Evolutionary conservation across 2,113 vertebrate genomes (phyloP).

Genomic region (Notiomystis cincta): DNA sequence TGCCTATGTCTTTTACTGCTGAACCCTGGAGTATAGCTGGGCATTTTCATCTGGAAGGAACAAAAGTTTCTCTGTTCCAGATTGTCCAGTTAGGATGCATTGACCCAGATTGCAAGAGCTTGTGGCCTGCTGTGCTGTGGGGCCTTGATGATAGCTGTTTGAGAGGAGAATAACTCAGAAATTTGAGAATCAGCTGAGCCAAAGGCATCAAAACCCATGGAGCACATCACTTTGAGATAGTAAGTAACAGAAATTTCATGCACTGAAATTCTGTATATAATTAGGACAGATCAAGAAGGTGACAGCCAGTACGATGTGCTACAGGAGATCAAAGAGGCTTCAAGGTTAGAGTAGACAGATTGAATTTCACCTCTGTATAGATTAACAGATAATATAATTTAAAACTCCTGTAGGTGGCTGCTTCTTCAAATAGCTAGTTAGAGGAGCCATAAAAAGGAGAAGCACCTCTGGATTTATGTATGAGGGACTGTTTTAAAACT

Average conservation of each 20-base stretch:
- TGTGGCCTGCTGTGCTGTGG: neutral
- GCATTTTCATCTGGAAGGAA: neutral
- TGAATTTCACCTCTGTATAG: neutral
- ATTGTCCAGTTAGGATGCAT: neutral
- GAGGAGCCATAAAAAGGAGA: neutral
- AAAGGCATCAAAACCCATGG: neutral
- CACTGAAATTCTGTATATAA: neutral
- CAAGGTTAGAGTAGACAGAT: neutral
- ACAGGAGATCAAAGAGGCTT: conserved; percentile 9
- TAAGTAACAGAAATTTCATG: neutral
- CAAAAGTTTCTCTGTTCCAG: neutral
- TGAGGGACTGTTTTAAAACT: neutral
- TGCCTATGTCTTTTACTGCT: neutral
- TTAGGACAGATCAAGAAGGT: conserved; percentile 17
- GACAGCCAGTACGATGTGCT: neutral
- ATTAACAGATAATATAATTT: conserved; percentile 15
- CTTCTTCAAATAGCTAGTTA: conserved; percentile 6
- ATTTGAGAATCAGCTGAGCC: neutral
- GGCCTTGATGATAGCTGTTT: neutral
- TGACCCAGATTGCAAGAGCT: neutral
- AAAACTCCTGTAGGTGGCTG: neutral
- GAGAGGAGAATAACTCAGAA: neutral
- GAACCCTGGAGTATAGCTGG: neutral
- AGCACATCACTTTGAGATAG: neutral
- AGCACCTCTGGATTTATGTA: neutral